Conservation (phyloP, 1,140 invertebrate genomes). For the Mylabris phalerata region DNA sequence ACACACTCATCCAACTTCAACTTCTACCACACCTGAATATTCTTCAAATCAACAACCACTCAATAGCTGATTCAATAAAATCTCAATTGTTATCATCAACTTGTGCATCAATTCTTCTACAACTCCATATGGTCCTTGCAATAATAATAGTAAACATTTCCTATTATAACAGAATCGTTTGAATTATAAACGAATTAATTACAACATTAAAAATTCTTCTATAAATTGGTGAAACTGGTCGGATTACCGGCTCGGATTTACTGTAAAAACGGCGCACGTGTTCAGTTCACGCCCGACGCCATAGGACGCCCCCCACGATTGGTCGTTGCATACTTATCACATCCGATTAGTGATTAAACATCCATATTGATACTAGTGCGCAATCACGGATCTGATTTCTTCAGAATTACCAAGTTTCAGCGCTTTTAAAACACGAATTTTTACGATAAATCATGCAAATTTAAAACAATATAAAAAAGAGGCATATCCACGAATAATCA, state of each 20-base stretch:
- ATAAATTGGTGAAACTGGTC: too few relatives aligned
- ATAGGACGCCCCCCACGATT: conserved; percentile 17
- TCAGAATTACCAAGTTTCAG: not conserved
- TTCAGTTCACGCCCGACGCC: conserved; percentile 24
- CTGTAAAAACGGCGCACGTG: conserved; percentile 7
- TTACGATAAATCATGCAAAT: not conserved
- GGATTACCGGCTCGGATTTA: too few relatives aligned
- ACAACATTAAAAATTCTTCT: too few relatives aligned
- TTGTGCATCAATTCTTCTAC: too few relatives aligned
- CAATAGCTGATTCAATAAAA: not conserved
- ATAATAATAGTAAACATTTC: too few relatives aligned
- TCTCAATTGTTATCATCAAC: too few relatives aligned
- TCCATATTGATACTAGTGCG: conserved; percentile 10
- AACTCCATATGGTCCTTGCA: too few relatives aligned
- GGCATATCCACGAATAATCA: too few relatives aligned
- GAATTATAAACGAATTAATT: too few relatives aligned
- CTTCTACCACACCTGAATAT: not conserved
- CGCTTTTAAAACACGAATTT: not conserved
- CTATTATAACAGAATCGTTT: too few relatives aligned
- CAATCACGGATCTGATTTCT: conserved; percentile 11
- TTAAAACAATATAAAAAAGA: too few relatives aligned
- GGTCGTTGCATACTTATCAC: conserved; percentile 7
- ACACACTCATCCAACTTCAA: too few relatives aligned
- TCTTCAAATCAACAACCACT: conserved; percentile 4
- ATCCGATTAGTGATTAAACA: conserved; percentile 6